Base-by-base conservation (phyloP, 2,888 invertebrate species). In the Aporophyla nigra region DNA sequence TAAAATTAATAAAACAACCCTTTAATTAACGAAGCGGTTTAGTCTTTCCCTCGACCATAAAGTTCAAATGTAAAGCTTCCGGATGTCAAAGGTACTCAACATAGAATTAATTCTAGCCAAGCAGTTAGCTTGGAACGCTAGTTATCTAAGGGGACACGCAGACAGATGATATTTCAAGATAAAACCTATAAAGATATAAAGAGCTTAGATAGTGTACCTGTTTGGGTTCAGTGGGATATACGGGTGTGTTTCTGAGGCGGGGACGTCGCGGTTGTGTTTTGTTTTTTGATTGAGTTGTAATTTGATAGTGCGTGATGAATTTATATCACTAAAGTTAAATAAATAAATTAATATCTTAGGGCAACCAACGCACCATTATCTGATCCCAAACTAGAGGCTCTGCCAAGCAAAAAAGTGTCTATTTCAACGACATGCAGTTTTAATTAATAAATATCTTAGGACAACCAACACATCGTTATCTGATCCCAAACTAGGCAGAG, bases 111-210 rank as follows among this genome's bases (percentile, higher is more conserved):
- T 91, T 92, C 84, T 91, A 71, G 40, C 16, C 59, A 43, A 91
- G 92, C 90, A 88, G 92, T 90, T 90, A 85, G 88, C 85, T 78
- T 66, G 53, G 65, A 71, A 62, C 67, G 70, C 80, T 54, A 65
- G 66, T 53, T 83, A 78, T 71, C 73, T 49, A 40, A 21, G 40
- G 27, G 58, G 53, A 61, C 70, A 72, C 71, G 84, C 77, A 80
- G 90, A 91, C 91, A 92, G 93, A 93, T 93, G 91, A 92, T 93
- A 92, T 89, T 90, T 91, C 85, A 90, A 92, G 94, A 94, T 94
- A 93, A 93, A 86, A 73, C 79, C 82, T 87, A 89, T 91, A 88
- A 90, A 91, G 88, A 89, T 92, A 90, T 91, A 91, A 92, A 93
- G 89, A 88, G 87, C 77, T 66, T 68, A 78, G 88, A 88, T 89